Conservation (phyloP, 2,888 invertebrate species). For the Drosophila incognita region DNA sequence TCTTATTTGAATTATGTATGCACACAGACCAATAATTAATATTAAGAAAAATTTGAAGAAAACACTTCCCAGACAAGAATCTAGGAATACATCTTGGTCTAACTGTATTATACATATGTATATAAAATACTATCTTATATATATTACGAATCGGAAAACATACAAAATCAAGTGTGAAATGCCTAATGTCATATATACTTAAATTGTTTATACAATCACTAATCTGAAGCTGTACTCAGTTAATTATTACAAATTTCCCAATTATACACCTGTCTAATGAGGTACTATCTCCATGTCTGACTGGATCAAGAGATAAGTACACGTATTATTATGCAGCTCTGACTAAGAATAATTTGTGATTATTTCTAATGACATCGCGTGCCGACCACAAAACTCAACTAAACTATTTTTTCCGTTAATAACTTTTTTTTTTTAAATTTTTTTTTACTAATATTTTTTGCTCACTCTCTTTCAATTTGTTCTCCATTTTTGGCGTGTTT, state of each 20-base stretch:
- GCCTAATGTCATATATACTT: neutral
- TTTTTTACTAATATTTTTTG: neutral
- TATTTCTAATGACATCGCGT: constrained; percentile 67
- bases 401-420: constrained; percentile 21
- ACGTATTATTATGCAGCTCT: constrained; percentile 4
- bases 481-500: constrained; percentile 2
- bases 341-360: constrained; percentile 49
- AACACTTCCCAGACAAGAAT: no score
- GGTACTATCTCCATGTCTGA: neutral
- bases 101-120: neutral
- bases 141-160: neutral
- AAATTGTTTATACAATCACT: neutral
- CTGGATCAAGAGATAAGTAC: no score
- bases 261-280: neutral
- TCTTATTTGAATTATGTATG: neutral
- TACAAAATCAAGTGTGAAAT: neutral
- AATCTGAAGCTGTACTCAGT: neutral
- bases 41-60: no score
- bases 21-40: no score
- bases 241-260: neutral
- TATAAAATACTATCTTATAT: neutral
- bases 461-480: constrained; percentile 6
- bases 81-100: no score
- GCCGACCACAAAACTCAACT: constrained; percentile 22
- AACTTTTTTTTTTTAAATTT: neutral